Base-by-base conservation (phyloP, 2,888 invertebrate genomes). In the Tineola bisselliella region DNA sequence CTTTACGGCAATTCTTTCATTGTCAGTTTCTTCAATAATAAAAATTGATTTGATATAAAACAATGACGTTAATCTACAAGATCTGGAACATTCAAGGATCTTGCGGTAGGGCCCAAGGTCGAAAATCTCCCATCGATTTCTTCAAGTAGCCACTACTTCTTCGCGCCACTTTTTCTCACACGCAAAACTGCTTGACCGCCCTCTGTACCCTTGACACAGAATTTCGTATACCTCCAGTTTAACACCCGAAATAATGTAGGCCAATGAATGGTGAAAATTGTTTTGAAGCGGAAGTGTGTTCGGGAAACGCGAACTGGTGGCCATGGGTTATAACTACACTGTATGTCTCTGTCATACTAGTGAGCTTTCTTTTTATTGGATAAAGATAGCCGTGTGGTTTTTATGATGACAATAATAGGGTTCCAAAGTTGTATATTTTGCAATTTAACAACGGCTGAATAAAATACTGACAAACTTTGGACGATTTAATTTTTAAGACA, bases 61-160 rank as follows among this genome's bases (percentile, higher is more conserved):
- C 10, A 6, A n/a, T 38, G 10, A 38, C n/a, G 48, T 17, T 48
- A 48, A 48, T 48, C 48, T 48, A 48, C 15, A 48, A 58, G 58
- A 58, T 58, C 58, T 58, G 58, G 8, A 13, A n/a, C 15, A 19
- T 48, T 48, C 78, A 81, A 82, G 82, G 83, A 81, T 81, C 73
- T 72, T 69, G 71, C 64, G 71, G 73, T 74, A 68, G 70, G 68
- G 75, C 70, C 73, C 82, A 86, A 87, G 86, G 87, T 83, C 81
- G 75, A 67, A 79, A 80, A 82, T 84, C 82, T 82, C 77, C 69
- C 82, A 84, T 84, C 86, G 83, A 84, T 84, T 84, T 70, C 67
- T 60, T 61, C 54, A 58, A 31, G 18, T 62, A 65, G 69, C 68
- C 69, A 69, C 58, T 4, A 25, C 19, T 56, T 25, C 56, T 18